A percentile compares a stretch with the other conserved stretches of the same genome.
These are phyloP conservation scores for Rhabdomys dilectus DNA, from an alignment of 2,113 vertebrate species.

Conservation along the genomic window DNA sequence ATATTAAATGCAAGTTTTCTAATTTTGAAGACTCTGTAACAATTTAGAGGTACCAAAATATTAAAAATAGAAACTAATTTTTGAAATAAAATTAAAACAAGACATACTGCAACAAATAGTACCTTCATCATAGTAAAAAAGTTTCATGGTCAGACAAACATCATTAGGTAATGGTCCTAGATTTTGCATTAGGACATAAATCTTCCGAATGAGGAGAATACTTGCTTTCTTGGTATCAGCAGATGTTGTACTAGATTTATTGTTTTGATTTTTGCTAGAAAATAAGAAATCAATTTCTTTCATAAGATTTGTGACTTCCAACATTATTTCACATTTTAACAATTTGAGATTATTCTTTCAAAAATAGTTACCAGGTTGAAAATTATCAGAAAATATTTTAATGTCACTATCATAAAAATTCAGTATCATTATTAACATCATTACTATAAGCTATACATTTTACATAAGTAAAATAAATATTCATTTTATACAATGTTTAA, in stretches of 20 bases:
- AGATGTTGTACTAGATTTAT: slow-evolving; percentile 81
- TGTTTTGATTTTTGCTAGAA: slow-evolving; percentile 83
- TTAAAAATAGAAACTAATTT: not conserved
- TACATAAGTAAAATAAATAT: slow-evolving; percentile 36
- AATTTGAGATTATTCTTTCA: slow-evolving; percentile 59
- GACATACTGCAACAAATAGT: not conserved
- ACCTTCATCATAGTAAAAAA: slow-evolving; percentile 96
- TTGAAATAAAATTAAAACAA: not conserved
- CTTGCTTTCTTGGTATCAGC: slow-evolving; percentile 94
- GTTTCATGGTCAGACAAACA: slow-evolving; percentile 96
- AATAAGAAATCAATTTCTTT: not conserved
- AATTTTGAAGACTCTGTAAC: slow-evolving; percentile 33
- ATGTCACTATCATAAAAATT: slow-evolving; percentile 32
- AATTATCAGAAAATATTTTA: slow-evolving; percentile 53
- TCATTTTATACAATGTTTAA: slow-evolving; percentile 58
- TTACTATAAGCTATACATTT: slow-evolving; percentile 47
- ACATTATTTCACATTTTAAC: slow-evolving; percentile 53
- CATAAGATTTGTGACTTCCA: slow-evolving; percentile 4
- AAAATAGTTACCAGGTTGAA: slow-evolving; percentile 47
- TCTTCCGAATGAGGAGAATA: slow-evolving; percentile 95
- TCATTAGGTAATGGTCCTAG: slow-evolving; percentile 93
- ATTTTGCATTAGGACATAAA: slow-evolving; percentile 96
- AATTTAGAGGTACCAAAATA: slow-evolving; percentile 51
- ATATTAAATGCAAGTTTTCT: slow-evolving; percentile 51
- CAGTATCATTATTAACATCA: slow-evolving; percentile 41